These are phyloP conservation scores for Lanius ludovicianus DNA, from an alignment of 2,113 vertebrate species.

Conservation along the genomic window DNA sequence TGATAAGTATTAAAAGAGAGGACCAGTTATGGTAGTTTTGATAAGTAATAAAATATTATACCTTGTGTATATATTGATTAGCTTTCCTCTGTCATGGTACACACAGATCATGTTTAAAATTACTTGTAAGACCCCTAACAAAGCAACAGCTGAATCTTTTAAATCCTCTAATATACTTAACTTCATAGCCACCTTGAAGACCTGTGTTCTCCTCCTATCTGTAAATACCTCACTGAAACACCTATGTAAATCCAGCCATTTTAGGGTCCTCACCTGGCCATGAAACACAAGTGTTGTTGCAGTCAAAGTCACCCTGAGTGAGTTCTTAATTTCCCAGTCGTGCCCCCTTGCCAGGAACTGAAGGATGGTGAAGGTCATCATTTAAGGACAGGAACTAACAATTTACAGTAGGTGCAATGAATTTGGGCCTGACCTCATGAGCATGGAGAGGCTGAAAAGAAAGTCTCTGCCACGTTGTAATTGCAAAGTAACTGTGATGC, in stretches of 20 bases:
- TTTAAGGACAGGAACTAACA: neutral
- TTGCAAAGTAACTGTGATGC: accelerated
- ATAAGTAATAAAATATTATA: neutral
- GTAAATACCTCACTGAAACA: neutral
- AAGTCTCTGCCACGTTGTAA: accelerated
- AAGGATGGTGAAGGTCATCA: neutral
- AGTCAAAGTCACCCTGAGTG: neutral
- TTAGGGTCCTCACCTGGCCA: neutral
- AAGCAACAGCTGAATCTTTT: neutral
- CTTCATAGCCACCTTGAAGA: neutral
- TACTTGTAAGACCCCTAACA: neutral
- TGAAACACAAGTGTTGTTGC: neutral
- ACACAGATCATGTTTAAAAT: neutral
- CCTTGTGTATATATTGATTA: neutral
- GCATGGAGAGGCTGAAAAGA: neutral
- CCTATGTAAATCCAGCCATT: neutral
- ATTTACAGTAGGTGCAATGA: neutral
- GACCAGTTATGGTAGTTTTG: neutral
- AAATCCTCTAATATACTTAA: neutral
- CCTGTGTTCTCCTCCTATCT: neutral
- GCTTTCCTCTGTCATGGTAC: neutral
- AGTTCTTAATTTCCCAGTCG: neutral
- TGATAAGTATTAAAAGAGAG: neutral
- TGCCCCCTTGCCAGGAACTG: neutral
- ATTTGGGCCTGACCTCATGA: neutral